A percentile compares a stretch with the other conserved stretches of the same genome.
Evolutionary conservation across 1,140 invertebrate species (phyloP).

Genomic region (Ceratitis capitata): DNA sequence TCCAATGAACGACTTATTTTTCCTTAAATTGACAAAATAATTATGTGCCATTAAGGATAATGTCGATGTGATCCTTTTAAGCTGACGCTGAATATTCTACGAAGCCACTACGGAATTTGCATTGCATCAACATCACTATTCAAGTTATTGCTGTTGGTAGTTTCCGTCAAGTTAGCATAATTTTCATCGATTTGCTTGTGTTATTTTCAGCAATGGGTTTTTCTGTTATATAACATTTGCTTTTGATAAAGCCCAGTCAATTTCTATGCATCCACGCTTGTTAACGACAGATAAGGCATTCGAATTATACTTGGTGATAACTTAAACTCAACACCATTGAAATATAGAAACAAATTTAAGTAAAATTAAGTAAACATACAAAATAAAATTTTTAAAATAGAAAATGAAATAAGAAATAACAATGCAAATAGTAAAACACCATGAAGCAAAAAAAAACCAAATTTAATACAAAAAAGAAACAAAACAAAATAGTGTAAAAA

Average conservation of each 20-base stretch:
- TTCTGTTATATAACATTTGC: not conserved
- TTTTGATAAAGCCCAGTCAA: not conserved
- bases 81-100: not conserved
- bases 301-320: not conserved
- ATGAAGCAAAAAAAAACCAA: no score
- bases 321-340: not conserved
- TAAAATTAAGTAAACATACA: no score
- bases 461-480: no score
- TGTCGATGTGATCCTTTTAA: conserved; percentile 21
- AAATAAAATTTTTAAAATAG: no score
- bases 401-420: no score
- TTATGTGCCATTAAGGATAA: conserved; percentile 44
- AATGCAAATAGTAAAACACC: no score
- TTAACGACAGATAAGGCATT: no score
- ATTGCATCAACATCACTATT: not conserved
- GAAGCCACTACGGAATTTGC: not conserved
- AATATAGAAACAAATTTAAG: no score
- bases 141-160: not conserved
- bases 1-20: conserved; percentile 43
- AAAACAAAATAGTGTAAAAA: no score
- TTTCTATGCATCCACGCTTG: not conserved
- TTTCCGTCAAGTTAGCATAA: not conserved
- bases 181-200: not conserved
- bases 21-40: conserved; percentile 45
- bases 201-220: not conserved